Conservation (phyloP, 2,797 vertebrate species). For the Pteropus rufus region DNA sequence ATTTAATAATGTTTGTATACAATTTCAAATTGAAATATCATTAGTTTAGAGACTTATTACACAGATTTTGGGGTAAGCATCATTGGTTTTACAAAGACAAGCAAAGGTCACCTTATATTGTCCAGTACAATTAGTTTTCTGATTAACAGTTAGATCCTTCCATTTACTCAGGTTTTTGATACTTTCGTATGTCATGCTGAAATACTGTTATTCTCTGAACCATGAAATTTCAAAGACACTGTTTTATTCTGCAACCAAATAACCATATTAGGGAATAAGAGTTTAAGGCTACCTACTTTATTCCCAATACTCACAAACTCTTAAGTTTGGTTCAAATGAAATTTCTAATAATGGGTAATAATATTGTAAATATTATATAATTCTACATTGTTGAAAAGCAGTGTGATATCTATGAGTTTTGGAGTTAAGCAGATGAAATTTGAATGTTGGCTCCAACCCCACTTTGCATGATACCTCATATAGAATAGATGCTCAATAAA, state of each 20-base stretch:
- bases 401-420: neutral
- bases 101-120: neutral
- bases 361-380: neutral
- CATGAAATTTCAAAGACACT: constrained; percentile 31
- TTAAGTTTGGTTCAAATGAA: neutral
- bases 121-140: neutral
- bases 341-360: neutral
- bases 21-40: constrained; percentile 64
- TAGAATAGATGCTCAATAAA: neutral
- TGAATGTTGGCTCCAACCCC: neutral
- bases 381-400: neutral
- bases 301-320: constrained; percentile 10
- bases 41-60: constrained; percentile 41
- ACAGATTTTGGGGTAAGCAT: neutral
- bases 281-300: neutral
- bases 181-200: neutral
- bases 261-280: neutral
- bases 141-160: neutral
- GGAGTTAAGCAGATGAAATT: neutral
- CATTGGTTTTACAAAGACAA: constrained; percentile 1
- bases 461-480: neutral
- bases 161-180: constrained; percentile 15
- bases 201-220: constrained; percentile 31
- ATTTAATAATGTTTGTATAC: constrained; percentile 58
- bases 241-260: neutral